phyloP scores from a whole-genome alignment of 2,888 invertebrate species.

The Rutpela maculata region DNA sequence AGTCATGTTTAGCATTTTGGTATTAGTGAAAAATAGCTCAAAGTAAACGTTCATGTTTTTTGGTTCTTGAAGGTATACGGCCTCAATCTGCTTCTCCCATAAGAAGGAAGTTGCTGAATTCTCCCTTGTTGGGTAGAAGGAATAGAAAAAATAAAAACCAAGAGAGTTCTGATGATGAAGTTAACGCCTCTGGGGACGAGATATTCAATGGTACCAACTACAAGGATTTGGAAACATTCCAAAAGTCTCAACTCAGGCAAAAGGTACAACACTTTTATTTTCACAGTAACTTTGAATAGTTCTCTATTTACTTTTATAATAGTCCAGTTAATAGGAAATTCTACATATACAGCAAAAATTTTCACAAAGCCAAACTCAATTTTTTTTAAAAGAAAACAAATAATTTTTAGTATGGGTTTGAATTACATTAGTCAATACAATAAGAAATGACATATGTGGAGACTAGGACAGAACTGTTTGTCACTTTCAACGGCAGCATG shows the following conservation, averaged over 20 bases:
- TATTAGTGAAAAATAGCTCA: neutral
- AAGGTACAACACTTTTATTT: constrained; percentile 79
- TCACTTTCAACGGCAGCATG: no score
- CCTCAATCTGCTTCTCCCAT: constrained; percentile 89
- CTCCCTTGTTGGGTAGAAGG: constrained; percentile 86
- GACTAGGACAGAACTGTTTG: no score
- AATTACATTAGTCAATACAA: no score
- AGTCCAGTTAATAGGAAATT: no score
- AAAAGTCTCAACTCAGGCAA: constrained; percentile 92
- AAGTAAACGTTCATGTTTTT: neutral
- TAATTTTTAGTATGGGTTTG: no score
- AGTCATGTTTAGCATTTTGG: neutral
- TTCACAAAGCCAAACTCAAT: no score
- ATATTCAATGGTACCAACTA: constrained; percentile 84
- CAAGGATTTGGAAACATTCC: constrained; percentile 91
- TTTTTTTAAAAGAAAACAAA: no score
- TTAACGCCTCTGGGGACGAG: constrained; percentile 77
- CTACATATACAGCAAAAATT: no score
- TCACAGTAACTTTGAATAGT: neutral
- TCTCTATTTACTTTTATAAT: no score
- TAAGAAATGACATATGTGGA: no score
- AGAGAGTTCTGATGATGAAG: constrained; percentile 88
- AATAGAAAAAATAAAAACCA: constrained; percentile 85
- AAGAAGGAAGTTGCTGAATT: constrained; percentile 86
- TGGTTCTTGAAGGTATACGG: constrained; percentile 75